A percentile compares a stretch with the other conserved stretches of the same genome.
Evolutionary conservation across 2,888 invertebrate genomes (phyloP).

Genomic region (Machimus atricapillus): DNA sequence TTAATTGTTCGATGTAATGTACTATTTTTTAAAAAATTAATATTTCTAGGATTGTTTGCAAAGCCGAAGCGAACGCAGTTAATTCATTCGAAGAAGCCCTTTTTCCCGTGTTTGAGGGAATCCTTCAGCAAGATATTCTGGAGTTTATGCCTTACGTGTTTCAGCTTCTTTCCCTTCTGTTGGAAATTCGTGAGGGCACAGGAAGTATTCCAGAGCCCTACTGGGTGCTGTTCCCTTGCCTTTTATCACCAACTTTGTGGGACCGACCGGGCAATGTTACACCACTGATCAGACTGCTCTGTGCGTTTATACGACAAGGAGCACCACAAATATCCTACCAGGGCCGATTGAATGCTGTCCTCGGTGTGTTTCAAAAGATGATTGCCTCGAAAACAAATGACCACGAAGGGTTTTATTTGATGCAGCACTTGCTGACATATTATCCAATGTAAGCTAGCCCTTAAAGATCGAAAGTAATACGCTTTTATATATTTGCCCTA

Average conservation of each 20-base stretch:
- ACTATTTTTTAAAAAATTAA: not conserved
- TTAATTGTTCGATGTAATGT: not conserved
- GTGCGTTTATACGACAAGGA: conserved; percentile 82
- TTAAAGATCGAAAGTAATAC: not conserved
- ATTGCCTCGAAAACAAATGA: conserved; percentile 95
- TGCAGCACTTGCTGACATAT: conserved; percentile 84
- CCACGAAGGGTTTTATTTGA: conserved; percentile 92
- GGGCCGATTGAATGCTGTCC: conserved; percentile 78
- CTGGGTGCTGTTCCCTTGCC: conserved; percentile 86
- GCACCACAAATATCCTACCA: conserved; percentile 72
- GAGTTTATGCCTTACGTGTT: conserved; percentile 99
- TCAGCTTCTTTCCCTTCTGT: conserved; percentile 90
- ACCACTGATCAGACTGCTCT: conserved; percentile 89
- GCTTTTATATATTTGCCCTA: not conserved
- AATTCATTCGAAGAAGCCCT: conserved; percentile 88
- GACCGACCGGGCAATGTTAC: conserved; percentile 92
- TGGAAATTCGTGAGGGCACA: conserved; percentile 73
- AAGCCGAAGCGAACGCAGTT: conserved; percentile 79
- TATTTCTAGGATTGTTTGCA: conserved; percentile 78
- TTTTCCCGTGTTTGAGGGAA: conserved; percentile 94
- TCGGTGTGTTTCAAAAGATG: conserved; percentile 96
- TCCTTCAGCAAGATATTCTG: conserved; percentile 87
- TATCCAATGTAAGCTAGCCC: conserved; percentile 76
- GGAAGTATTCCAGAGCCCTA: conserved; percentile 79
- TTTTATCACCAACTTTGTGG: conserved; percentile 91